These are phyloP conservation scores for Osmerus mordax DNA, from an alignment of 2,113 vertebrate species.

Conservation along the genomic window DNA sequence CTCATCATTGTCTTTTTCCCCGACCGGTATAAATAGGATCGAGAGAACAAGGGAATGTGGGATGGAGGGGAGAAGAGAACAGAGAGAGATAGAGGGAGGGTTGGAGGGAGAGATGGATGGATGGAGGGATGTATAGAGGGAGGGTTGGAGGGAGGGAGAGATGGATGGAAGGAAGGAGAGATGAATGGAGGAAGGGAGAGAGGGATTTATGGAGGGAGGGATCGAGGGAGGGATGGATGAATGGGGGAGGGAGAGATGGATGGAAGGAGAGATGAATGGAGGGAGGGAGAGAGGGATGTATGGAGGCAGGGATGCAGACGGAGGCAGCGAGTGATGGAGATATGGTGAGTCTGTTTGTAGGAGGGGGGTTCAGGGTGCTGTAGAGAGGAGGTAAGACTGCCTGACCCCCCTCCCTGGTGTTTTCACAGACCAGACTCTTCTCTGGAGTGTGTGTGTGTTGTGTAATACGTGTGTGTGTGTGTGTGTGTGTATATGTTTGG, in stretches of 20 bases:
- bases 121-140: not conserved
- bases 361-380: not conserved
- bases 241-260: not conserved
- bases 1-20: constrained; percentile 3
- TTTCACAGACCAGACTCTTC: too few species aligned
- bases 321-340: not conserved
- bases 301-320: not conserved
- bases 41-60: not conserved
- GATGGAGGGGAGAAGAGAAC: not conserved
- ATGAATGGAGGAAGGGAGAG: not conserved
- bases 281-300: not conserved
- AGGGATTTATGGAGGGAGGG: too few species aligned
- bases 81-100: not conserved
- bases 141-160: not conserved
- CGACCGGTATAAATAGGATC: constrained; percentile 2
- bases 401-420: too few species aligned
- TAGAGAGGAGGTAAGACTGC: not conserved
- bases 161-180: not conserved
- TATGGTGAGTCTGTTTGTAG: not conserved
- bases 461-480: too few species aligned
- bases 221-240: too few species aligned
- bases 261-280: not conserved
- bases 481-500: too few species aligned
- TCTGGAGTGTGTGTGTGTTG: too few species aligned
- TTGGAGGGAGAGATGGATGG: not conserved